phyloP scores from a whole-genome alignment of 1,140 invertebrate genomes.

The Drosophila murphyi region DNA sequence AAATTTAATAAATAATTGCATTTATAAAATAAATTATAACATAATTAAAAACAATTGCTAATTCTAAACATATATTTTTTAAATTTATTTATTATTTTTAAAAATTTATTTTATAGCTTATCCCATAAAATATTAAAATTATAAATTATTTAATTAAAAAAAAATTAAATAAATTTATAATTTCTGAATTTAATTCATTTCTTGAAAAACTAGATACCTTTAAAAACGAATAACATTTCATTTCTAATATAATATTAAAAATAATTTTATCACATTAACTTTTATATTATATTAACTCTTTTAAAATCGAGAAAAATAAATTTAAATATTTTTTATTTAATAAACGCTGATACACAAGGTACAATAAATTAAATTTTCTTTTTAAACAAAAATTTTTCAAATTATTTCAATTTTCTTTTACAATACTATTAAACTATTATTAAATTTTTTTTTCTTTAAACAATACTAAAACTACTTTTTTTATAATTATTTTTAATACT shows the following conservation, averaged over 20 bases:
- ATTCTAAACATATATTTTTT: slow-evolving; percentile 84
- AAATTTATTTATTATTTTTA: slow-evolving; percentile 78
- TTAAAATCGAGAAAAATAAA: slow-evolving; percentile 88
- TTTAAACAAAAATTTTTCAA: slow-evolving; percentile 84
- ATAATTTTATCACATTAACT: slow-evolving; percentile 86
- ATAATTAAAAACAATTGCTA: slow-evolving; percentile 83
- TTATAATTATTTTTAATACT: slow-evolving; percentile 83
- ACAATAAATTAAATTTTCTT: slow-evolving; percentile 86
- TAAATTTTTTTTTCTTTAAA: slow-evolving; percentile 82
- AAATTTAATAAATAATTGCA: slow-evolving; percentile 83
- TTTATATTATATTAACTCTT: slow-evolving; percentile 86
- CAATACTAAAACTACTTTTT: slow-evolving; percentile 85
- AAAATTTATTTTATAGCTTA: slow-evolving; percentile 76
- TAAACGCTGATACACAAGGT: slow-evolving; percentile 89
- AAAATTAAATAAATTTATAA: slow-evolving; percentile 83
- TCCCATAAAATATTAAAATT: slow-evolving; percentile 65
- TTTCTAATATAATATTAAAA: slow-evolving; percentile 86
- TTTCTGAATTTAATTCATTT: slow-evolving; percentile 86
- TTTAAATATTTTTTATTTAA: slow-evolving; percentile 85
- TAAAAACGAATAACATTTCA: slow-evolving; percentile 87
- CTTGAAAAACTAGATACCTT: slow-evolving; percentile 88
- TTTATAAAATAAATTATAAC: slow-evolving; percentile 80
- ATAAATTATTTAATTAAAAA: slow-evolving; percentile 55
- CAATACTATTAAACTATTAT: slow-evolving; percentile 85
- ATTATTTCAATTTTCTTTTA: slow-evolving; percentile 75